These are phyloP conservation scores for Cephalotes varians DNA, from an alignment of 2,888 invertebrate species.

Conservation along the genomic window DNA sequence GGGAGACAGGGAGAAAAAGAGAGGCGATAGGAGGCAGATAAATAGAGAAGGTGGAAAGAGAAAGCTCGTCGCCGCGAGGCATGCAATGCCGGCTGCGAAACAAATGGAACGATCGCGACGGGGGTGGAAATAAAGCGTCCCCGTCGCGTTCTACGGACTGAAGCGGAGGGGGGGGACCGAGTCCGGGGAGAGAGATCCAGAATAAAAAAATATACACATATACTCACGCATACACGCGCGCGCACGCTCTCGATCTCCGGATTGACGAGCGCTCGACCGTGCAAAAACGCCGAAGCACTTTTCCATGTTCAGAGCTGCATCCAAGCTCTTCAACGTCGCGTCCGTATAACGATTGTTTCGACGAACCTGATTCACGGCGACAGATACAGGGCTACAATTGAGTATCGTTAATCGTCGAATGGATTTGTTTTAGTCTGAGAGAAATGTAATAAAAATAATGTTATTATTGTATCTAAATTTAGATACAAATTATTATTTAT, in stretches of 20 bases:
- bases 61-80: slow-evolving; percentile 77
- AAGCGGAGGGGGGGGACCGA: slow-evolving; percentile 43
- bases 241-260: slow-evolving; percentile 60
- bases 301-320: slow-evolving; percentile 58
- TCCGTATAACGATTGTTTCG: slow-evolving; percentile 37
- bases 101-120: slow-evolving; percentile 79
- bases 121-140: slow-evolving; percentile 77
- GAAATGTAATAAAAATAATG: not conserved
- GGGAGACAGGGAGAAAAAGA: slow-evolving; percentile 41
- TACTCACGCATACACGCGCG: not conserved
- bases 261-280: slow-evolving; percentile 69
- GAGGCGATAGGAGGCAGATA: slow-evolving; percentile 52
- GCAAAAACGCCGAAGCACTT: slow-evolving; percentile 71
- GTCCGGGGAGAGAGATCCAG: slow-evolving; percentile 38
- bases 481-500: not conserved
- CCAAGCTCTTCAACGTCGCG: slow-evolving; percentile 41
- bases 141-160: slow-evolving; percentile 69
- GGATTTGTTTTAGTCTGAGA: not conserved
- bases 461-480: not conserved
- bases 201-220: slow-evolving; percentile 51
- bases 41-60: slow-evolving; percentile 72
- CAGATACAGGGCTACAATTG: slow-evolving; percentile 7
- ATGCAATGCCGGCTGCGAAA: slow-evolving; percentile 77
- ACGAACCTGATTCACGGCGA: not conserved
- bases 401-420: slow-evolving; percentile 10